Evolutionary conservation across 2,888 invertebrate genomes (phyloP), one percentile per base, ranked within the genome.

Genomic region (Xestia ashworthii): DNA sequence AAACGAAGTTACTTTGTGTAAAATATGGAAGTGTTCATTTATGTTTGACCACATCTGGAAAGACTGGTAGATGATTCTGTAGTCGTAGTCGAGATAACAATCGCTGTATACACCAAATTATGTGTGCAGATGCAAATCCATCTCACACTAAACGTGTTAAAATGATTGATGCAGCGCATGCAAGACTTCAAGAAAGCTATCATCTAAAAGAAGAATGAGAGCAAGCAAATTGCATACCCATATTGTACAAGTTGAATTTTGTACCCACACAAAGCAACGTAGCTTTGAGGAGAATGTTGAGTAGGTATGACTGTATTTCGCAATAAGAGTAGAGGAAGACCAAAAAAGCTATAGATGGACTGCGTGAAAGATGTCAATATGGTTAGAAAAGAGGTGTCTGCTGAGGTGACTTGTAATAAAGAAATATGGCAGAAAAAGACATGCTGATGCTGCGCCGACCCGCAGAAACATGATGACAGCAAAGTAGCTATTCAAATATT

Each of bases 1-100:
- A 38, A 46, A 76, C 4, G 38, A 58, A 68, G 1, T 12, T 32
- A 50, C 14, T n/a, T 48, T 19, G 53, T 62, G 0, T 41, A 9
- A 53, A 48, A 22, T 73, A 50, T 50, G 22, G 41, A 25, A n/a
- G 22, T 72, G 19, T 14, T 72, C 22, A 72, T 72, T 72, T 50
- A 41, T 50, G 48, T 50, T 50, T 41, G 19, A 38, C n/a, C 9
- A 25, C n/a, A 72, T 71, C 9, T 41, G 22, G 48, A 14, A 9
- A 25, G 9, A 48, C 48, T 48, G 14, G 41, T 50, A 25, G 14
- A 9, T 0, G n/a, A 72, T 5, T 71, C 25, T 44, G 22, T 6
- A 22, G 22, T 32, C 0, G 22, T 16, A 16, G 68, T 22, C 16
- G 9, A 11, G 12, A 41, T 41, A 41, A 19, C 12, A 19, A 25